A percentile compares a stretch with the other conserved stretches of the same genome.
Conservation (phyloP, 2,113 vertebrate genomes). For the Lycocorax pyrrhopterus region DNA sequence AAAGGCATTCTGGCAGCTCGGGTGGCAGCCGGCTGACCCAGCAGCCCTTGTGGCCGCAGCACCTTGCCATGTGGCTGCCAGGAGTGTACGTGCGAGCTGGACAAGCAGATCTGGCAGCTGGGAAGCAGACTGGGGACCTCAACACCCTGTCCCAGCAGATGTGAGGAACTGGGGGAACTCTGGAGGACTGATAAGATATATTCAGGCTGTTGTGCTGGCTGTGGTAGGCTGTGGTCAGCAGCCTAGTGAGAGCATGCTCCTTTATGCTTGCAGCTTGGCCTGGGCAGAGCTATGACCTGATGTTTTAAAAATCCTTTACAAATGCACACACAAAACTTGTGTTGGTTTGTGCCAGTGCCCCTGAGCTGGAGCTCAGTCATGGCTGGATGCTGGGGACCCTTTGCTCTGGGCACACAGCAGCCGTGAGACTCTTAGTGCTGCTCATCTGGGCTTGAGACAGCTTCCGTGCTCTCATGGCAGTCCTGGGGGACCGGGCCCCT, state of each 20-base stretch:
- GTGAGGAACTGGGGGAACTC: not conserved
- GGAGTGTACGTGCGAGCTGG: rapidly evolving
- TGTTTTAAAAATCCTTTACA: not conserved
- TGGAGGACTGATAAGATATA: not conserved
- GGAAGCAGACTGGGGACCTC: not conserved
- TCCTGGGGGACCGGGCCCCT: not conserved
- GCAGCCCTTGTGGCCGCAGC: not conserved
- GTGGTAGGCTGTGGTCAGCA: not conserved
- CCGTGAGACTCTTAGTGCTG: not conserved
- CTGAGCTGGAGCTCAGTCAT: rapidly evolving
- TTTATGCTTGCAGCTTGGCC: not conserved
- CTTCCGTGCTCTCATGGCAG: rapidly evolving
- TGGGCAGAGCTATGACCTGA: not conserved
- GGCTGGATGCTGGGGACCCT: not conserved
- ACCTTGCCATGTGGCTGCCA: not conserved
- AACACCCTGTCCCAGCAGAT: not conserved
- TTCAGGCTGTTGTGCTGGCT: not conserved
- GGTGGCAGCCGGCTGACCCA: rapidly evolving
- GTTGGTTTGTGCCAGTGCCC: not conserved
- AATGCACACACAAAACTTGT: not conserved
- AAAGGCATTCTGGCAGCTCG: rapidly evolving
- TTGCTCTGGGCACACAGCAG: rapidly evolving
- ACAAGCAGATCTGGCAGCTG: not conserved
- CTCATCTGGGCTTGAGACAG: not conserved
- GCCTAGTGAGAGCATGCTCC: not conserved